phyloP scores from a whole-genome alignment of 92 coral and sea anemone species.

The Bergia sp. region DNA sequence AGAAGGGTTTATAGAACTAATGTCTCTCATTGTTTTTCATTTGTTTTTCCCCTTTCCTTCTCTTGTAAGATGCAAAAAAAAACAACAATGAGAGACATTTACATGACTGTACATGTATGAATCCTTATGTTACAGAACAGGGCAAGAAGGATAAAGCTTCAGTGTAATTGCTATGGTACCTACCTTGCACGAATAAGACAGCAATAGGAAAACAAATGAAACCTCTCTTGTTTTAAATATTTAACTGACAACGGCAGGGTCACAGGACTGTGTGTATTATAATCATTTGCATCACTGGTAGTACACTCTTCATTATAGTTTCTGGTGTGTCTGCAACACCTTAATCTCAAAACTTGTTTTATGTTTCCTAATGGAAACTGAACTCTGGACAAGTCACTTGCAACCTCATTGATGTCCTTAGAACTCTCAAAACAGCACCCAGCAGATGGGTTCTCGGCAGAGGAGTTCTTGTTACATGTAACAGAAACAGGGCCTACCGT shows the following conservation, averaged over 20 bases:
- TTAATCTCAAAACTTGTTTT: not conserved
- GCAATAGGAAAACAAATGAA: conserved; percentile 33
- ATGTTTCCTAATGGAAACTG: not conserved
- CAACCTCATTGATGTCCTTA: not conserved
- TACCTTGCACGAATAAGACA: conserved; percentile 41
- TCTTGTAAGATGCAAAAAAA: too few relatives aligned
- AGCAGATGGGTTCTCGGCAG: too few relatives aligned
- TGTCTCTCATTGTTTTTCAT: too few relatives aligned
- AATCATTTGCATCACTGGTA: not conserved
- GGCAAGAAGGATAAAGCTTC: too few relatives aligned
- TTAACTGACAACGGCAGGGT: too few relatives aligned
- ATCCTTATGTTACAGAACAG: too few relatives aligned
- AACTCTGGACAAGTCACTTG: not conserved
- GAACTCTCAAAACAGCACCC: not conserved
- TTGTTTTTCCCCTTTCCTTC: too few relatives aligned
- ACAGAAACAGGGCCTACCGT: not conserved
- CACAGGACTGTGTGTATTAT: not conserved
- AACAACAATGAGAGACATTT: too few relatives aligned
- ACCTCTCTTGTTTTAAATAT: not conserved
- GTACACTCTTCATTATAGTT: not conserved
- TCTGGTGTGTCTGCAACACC: not conserved
- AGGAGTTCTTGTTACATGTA: not conserved
- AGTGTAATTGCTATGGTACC: not conserved
- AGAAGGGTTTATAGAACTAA: too few relatives aligned
- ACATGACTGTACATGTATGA: too few relatives aligned